Conservation (phyloP, 2,888 invertebrate species). For the Lordiphosa fenestrarum region DNA sequence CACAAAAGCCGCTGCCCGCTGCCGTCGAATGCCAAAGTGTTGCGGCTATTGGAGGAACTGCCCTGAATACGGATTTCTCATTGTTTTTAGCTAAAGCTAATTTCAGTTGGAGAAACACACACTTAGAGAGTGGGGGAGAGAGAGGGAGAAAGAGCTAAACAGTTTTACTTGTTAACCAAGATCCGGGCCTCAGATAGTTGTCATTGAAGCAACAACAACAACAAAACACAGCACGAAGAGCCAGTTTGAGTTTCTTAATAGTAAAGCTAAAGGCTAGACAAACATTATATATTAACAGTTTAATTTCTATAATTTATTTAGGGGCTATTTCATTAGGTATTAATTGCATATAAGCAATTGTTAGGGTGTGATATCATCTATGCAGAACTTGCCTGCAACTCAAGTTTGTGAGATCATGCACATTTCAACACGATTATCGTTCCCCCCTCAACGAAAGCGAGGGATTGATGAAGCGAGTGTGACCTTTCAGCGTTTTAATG, state of each 20-base stretch:
- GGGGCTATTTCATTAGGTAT: constrained; percentile 38
- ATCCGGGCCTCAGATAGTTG: background rate
- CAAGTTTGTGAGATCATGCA: constrained; percentile 27
- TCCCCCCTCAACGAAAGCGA: constrained; percentile 54
- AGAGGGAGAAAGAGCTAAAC: constrained; percentile 26
- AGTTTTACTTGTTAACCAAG: constrained; percentile 32
- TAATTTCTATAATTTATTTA: too few species aligned
- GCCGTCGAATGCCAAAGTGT: constrained; percentile 69
- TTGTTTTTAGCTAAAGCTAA: constrained; percentile 57
- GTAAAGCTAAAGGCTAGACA: background rate
- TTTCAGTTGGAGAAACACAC: constrained; percentile 36
- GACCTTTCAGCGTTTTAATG: constrained; percentile 30
- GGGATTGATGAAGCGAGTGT: constrained; percentile 59
- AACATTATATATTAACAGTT: too few species aligned
- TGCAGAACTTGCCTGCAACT: constrained; percentile 34
- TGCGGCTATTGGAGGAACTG: constrained; percentile 62
- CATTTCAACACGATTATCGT: constrained; percentile 17
- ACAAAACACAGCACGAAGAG: constrained; percentile 34
- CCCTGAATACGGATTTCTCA: constrained; percentile 73
- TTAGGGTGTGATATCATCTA: constrained; percentile 46
- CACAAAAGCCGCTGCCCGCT: constrained; percentile 53
- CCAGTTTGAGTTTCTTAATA: constrained; percentile 37
- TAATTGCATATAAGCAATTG: constrained; percentile 14
- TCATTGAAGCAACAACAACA: constrained; percentile 2
- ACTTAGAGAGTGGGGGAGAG: constrained; percentile 19